phyloP scores from a whole-genome alignment of 1,140 invertebrate genomes.

The Tachypleus tridentatus region DNA sequence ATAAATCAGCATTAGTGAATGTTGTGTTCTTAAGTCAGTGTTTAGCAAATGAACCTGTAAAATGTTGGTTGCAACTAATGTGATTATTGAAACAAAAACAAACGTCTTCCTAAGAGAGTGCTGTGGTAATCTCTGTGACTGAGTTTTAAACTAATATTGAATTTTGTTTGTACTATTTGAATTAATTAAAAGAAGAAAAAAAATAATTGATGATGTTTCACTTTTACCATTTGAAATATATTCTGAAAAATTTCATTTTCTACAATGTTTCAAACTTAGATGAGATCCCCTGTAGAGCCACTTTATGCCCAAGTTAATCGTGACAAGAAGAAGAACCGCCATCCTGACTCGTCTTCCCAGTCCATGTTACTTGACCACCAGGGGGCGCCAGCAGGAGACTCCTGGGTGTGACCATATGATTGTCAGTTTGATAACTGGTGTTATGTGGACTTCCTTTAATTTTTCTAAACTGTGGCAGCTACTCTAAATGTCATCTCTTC shows the following conservation, averaged over 20 bases:
- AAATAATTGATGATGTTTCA: constrained; percentile 15
- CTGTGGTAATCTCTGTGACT: neutral
- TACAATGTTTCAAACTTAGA: constrained; percentile 36
- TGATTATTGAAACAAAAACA: too few species aligned
- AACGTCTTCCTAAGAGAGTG: too few species aligned
- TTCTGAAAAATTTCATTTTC: constrained; percentile 14
- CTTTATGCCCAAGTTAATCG: constrained; percentile 67
- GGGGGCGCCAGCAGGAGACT: constrained; percentile 25
- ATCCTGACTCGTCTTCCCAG: constrained; percentile 9
- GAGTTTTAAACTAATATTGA: neutral
- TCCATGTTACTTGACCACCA: constrained; percentile 19
- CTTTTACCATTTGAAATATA: constrained; percentile 20
- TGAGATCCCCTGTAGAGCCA: constrained; percentile 45
- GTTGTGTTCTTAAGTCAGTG: too few species aligned
- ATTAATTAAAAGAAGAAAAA: constrained; percentile 20
- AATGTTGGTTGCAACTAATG: too few species aligned
- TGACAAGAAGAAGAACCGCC: constrained; percentile 57
- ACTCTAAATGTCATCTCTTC: too few species aligned
- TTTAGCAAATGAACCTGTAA: too few species aligned
- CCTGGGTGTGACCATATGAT: constrained; percentile 23
- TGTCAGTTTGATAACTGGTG: neutral
- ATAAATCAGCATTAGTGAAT: too few species aligned
- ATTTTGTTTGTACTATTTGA: constrained; percentile 15
- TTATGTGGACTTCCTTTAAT: too few species aligned
- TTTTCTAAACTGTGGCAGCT: too few species aligned